phyloP scores from a whole-genome alignment of 1,140 invertebrate genomes.

The Panagrolaimus sp. region DNA sequence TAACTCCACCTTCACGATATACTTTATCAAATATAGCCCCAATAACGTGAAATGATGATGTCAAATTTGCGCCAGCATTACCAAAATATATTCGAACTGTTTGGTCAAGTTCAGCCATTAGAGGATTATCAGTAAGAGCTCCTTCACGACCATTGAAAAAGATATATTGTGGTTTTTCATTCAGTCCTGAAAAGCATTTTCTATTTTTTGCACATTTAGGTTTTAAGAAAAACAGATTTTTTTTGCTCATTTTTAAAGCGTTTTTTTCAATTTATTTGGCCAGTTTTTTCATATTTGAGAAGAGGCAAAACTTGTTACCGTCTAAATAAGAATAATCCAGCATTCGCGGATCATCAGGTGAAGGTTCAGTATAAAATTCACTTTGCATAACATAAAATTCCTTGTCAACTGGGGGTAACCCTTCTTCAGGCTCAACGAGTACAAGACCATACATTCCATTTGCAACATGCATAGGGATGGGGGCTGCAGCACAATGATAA shows the following conservation, averaged over 20 bases:
- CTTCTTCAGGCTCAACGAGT: constrained; percentile 17
- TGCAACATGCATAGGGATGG: constrained; percentile 23
- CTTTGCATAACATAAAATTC: constrained; percentile 29
- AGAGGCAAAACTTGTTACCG: background rate
- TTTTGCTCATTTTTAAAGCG: no score
- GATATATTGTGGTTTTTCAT: constrained; percentile 18
- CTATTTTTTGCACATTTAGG: no score
- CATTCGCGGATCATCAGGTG: constrained; percentile 16
- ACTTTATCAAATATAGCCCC: constrained; percentile 19
- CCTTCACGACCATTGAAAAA: constrained; percentile 21
- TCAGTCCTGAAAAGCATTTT: background rate
- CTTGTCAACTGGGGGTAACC: constrained; percentile 19
- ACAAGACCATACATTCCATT: constrained; percentile 27
- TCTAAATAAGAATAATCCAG: constrained; percentile 22
- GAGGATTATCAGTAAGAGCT: constrained; percentile 4
- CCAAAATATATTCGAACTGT: constrained; percentile 14
- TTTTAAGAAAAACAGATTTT: no score
- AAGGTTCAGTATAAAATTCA: constrained; percentile 23
- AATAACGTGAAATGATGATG: constrained; percentile 15
- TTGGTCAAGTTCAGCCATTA: constrained; percentile 1
- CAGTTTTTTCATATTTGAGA: no score
- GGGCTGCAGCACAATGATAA: constrained; percentile 26
- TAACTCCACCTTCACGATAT: constrained; percentile 13
- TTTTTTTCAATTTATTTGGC: no score
- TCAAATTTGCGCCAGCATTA: constrained; percentile 14